Conservation (phyloP, 2,888 invertebrate species). For the Cataglyphis rosenhaueri region DNA sequence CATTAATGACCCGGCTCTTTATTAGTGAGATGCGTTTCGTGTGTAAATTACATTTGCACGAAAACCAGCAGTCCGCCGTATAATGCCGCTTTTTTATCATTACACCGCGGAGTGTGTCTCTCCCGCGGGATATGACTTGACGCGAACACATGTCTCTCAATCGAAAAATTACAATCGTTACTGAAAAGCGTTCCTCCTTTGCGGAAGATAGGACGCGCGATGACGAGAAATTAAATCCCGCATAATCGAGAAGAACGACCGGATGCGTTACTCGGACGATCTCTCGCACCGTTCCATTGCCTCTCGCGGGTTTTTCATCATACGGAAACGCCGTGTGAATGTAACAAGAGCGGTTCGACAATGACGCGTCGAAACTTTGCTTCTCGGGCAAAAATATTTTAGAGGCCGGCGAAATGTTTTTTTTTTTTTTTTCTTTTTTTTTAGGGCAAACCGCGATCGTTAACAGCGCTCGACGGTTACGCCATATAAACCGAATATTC, state of each 20-base stretch:
- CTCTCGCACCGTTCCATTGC: neutral
- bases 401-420: constrained; percentile 56
- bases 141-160: neutral
- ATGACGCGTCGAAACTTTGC: constrained; percentile 2
- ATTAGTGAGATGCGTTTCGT: constrained; percentile 69
- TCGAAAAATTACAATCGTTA: constrained; percentile 7
- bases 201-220: neutral
- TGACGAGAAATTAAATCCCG: neutral
- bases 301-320: neutral
- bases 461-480: constrained; percentile 49
- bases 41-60: constrained; percentile 68
- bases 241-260: neutral
- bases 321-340: neutral
- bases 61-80: constrained; percentile 49
- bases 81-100: neutral
- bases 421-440: neutral
- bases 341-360: neutral
- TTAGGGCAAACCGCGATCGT: constrained; percentile 60
- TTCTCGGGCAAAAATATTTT: constrained; percentile 39
- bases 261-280: neutral
- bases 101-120: neutral
- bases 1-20: constrained; percentile 72
- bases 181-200: neutral
- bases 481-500: constrained; percentile 66
- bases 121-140: neutral